phyloP scores from a whole-genome alignment of 2,888 invertebrate genomes.

The Drosophila antonietae region DNA sequence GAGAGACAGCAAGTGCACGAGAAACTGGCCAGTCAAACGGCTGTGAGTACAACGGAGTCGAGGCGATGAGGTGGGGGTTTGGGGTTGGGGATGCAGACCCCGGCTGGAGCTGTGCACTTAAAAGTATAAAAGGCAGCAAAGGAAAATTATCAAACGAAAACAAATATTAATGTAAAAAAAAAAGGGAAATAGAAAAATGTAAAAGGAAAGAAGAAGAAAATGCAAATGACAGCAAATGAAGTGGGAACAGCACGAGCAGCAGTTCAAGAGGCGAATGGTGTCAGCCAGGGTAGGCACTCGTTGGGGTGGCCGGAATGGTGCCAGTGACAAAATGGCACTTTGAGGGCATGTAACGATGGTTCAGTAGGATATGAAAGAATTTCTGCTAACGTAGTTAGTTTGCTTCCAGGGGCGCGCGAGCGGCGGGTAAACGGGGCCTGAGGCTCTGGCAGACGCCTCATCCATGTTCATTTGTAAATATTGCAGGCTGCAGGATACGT shows the following conservation, averaged over 20 bases:
- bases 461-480: constrained; percentile 74
- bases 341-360: constrained; percentile 78
- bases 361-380: constrained; percentile 78
- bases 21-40: constrained; percentile 36
- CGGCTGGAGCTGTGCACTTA: constrained; percentile 61
- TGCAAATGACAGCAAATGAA: constrained; percentile 69
- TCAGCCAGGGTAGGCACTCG: not conserved
- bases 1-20: constrained; percentile 47
- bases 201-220: constrained; percentile 54
- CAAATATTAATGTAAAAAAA: constrained; percentile 73
- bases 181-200: constrained; percentile 29
- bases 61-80: not conserved
- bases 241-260: constrained; percentile 8
- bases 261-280: constrained; percentile 8
- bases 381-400: constrained; percentile 76
- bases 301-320: constrained; percentile 21
- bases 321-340: constrained; percentile 75
- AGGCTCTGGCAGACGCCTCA: constrained; percentile 28
- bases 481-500: constrained; percentile 77
- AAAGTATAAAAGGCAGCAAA: constrained; percentile 78
- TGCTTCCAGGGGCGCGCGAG: not conserved
- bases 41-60: constrained; percentile 1
- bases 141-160: constrained; percentile 81
- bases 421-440: not conserved
- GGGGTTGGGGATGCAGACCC: not conserved